Conservation (phyloP, 2,113 vertebrate species). For the Otus sunia region DNA sequence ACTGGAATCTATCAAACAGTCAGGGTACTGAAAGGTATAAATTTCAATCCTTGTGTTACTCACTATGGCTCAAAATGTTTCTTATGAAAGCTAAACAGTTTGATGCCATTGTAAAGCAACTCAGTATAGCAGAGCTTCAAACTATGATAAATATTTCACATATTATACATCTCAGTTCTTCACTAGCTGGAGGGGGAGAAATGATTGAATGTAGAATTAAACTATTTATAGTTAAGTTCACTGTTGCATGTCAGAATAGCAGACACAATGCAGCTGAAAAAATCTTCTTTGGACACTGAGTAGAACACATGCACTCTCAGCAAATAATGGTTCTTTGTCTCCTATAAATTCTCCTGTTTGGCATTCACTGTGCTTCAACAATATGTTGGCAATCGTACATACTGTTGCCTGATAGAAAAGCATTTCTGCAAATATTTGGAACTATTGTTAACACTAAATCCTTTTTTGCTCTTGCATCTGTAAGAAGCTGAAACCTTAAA, state of each 20-base stretch:
- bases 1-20: constrained; percentile 11
- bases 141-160: constrained; percentile 25
- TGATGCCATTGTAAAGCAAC: background rate
- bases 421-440: constrained; percentile 19
- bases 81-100: constrained; percentile 19
- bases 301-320: background rate
- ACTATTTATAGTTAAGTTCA: background rate
- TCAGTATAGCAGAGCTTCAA: background rate
- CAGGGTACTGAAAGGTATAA: constrained; percentile 41
- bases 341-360: background rate
- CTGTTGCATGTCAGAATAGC: background rate
- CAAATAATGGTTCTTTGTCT: background rate
- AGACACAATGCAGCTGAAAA: background rate
- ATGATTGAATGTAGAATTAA: background rate
- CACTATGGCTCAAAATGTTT: constrained; percentile 12
- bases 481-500: constrained; percentile 38
- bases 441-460: background rate
- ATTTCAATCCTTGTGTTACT: constrained; percentile 46
- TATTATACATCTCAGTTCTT: constrained; percentile 6
- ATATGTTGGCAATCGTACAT: background rate
- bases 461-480: constrained; percentile 14
- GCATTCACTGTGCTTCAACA: background rate
- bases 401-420: constrained; percentile 12
- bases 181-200: background rate
- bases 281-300: background rate